Evolutionary conservation across 2,797 vertebrate genomes (phyloP), one percentile per base, ranked within the genome.

Genomic region (Netta rufina): DNA sequence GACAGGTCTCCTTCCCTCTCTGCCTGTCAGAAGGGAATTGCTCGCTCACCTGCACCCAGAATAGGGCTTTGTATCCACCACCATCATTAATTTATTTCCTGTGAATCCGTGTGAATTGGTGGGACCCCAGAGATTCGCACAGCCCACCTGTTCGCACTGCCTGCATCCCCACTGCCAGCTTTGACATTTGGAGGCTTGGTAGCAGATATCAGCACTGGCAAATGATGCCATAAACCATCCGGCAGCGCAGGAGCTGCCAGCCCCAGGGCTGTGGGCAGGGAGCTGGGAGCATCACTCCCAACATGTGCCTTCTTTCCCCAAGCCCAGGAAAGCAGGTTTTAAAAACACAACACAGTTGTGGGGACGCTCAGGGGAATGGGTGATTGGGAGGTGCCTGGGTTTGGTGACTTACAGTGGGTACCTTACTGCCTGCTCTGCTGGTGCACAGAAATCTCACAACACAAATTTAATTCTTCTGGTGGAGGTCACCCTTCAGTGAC

Each of bases 131-230:
- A 91, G 97, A 92, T 2, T 11, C 72, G 3, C 65, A 6, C 45
- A 96, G 75, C 95, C 95, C 96, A 97, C 96, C 95, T 97, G 97
- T 96, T 97, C 74, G 80, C 32, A 1, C 3, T 19, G 6, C 11
- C 19, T 4, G 6, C 56, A 74, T 71, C 51, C 8, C 45, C 13
- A 4, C 82, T 12, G 84, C 84, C 39, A 3, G 22, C 95, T 75
- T 87, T 97, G 97, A 97, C 97, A 97, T 98, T 97, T 98, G 94
- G 33, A 94, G 87, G 27, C 89, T 71, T 9, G 2, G 20, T 17
- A 41, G 95, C 92, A 95, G 96, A 96, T 91, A 87, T 61, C 17
- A 0, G 91, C 84, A 4, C 74, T 4, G 2, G 75, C 51, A 54
- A 67, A 80, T 49, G 60, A 36, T 24, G 9, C 77, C 84, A 89